Evolutionary conservation across 2,113 vertebrate species (phyloP), one percentile per base, ranked within the genome.

Genomic region (Cisticola juncidis): DNA sequence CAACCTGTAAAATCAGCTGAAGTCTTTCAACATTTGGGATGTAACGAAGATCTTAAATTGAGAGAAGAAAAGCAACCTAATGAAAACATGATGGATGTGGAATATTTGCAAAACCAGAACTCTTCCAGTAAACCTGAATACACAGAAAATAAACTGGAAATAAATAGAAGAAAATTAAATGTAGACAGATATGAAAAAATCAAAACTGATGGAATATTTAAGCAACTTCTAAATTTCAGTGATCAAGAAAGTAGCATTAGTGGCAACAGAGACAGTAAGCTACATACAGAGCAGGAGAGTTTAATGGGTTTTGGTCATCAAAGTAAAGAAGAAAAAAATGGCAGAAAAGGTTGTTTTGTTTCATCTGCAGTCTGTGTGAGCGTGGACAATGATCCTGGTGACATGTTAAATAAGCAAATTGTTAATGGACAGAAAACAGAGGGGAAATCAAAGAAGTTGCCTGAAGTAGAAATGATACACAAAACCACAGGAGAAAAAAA

Each of bases 1-100:
- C 90, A 90, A 33, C 78, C 81, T 42, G 48, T 56, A 94, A 68
- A 97, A 72, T 69, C 70, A 66, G 44, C 62, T 93, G 60, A 92
- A 90, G 62, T 44, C 73, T 92, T 70, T 83, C 89, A 94, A 25
- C 28, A 0, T 81, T 73, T 86, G 56, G 54, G 36, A 72, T 81
- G n/a, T 70, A 47, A 86, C 40, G 60, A 93, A 87, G 80, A 73
- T 65, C 28, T 92, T 88, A 91, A 88, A 81, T 23, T 65, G 25
- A 50, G 36, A 81, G 85, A 64, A 29, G 51, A 91, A 73, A 64
- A 51, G 58, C 72, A 70, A 62, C 28, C 50, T 66, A 26, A 50
- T 40, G 82, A 77, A 91, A 86, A 20, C 38, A 26, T 23, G 62
- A 57, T 79, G 66, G 58, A 76, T 57, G 40, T 56, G 57, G 66